Percentiles rank a stretch among this genome's conserved stretches.
These are phyloP conservation scores for Parotocinclus haroldoi DNA, from an alignment of 2,797 vertebrate genomes.

Conservation along the genomic window DNA sequence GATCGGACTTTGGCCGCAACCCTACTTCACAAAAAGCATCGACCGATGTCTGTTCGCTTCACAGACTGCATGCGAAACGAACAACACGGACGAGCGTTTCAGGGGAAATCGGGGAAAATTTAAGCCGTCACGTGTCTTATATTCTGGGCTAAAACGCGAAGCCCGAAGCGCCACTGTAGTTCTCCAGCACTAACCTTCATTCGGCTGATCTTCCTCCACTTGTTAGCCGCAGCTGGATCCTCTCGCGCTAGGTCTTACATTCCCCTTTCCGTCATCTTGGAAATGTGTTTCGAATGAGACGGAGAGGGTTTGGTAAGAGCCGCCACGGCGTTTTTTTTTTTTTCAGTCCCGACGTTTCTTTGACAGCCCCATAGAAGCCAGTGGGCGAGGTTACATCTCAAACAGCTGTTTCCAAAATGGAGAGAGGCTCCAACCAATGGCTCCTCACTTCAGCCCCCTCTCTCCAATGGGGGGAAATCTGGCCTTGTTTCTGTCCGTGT, in stretches of 20 bases:
- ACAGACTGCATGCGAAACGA: background rate
- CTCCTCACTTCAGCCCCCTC: slow-evolving; percentile 48
- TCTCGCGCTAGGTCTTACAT: slow-evolving; percentile 54
- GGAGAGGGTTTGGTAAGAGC: background rate
- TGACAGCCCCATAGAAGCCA: slow-evolving; percentile 54
- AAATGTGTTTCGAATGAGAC: background rate
- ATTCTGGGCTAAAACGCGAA: slow-evolving; percentile 1
- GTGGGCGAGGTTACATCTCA: slow-evolving; percentile 61
- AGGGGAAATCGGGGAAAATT: too few relatives aligned
- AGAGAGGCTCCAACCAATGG: slow-evolving; percentile 70
- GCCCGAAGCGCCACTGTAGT: background rate
- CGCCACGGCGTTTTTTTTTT: background rate
- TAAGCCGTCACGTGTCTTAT: too few relatives aligned
- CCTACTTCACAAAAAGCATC: background rate
- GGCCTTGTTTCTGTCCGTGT: slow-evolving; percentile 38
- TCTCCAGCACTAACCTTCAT: slow-evolving; percentile 67
- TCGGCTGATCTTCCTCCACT: slow-evolving; percentile 68
- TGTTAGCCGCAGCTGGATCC: slow-evolving; percentile 60
- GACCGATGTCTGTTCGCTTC: background rate
- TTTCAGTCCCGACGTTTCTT: slow-evolving; percentile 36
- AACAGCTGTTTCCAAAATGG: slow-evolving; percentile 85
- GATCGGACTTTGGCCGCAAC: background rate
- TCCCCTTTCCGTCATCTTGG: slow-evolving; percentile 22
- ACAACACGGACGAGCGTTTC: background rate
- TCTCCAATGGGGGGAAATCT: slow-evolving; percentile 46